Percentiles rank a stretch among this genome's conserved stretches.
phyloP scores from a whole-genome alignment of 2,113 vertebrate genomes.

The Podarcis raffonei region DNA sequence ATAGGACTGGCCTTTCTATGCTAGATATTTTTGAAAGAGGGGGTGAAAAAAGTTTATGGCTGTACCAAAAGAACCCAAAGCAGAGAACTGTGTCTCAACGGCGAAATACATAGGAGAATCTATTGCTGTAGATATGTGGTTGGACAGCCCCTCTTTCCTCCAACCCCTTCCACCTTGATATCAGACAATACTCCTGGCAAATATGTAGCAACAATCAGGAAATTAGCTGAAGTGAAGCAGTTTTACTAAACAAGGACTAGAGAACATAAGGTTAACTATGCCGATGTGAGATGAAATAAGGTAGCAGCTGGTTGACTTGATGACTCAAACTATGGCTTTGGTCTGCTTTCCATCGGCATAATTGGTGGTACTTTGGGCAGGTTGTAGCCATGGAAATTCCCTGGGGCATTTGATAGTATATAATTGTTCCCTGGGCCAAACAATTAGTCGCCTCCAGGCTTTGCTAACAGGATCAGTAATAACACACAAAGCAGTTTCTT shows the following conservation, averaged over 20 bases:
- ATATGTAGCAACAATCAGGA: background rate
- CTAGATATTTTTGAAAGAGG: constrained; percentile 10
- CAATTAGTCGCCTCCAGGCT: background rate
- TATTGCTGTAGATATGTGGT: background rate
- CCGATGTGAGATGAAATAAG: background rate
- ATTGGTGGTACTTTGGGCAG: background rate
- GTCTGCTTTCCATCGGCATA: rapidly evolving
- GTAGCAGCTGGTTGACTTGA: background rate
- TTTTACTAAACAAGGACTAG: background rate
- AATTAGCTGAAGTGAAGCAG: background rate
- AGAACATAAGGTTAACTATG: rapidly evolving
- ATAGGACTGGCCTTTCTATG: background rate
- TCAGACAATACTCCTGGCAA: background rate
- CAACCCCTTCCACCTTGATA: background rate
- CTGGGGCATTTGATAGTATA: background rate
- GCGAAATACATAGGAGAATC: background rate
- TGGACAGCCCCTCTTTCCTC: too few relatives aligned
- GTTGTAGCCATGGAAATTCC: background rate
- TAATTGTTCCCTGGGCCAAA: background rate
- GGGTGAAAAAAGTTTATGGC: background rate
- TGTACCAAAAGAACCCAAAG: background rate
- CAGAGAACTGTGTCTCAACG: constrained; percentile 41
- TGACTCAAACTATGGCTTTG: background rate
- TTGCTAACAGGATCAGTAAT: constrained; percentile 14
- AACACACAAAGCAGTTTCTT: constrained; percentile 14